Conservation (phyloP, 2,113 vertebrate species). For the Lutjanus erythropterus region DNA sequence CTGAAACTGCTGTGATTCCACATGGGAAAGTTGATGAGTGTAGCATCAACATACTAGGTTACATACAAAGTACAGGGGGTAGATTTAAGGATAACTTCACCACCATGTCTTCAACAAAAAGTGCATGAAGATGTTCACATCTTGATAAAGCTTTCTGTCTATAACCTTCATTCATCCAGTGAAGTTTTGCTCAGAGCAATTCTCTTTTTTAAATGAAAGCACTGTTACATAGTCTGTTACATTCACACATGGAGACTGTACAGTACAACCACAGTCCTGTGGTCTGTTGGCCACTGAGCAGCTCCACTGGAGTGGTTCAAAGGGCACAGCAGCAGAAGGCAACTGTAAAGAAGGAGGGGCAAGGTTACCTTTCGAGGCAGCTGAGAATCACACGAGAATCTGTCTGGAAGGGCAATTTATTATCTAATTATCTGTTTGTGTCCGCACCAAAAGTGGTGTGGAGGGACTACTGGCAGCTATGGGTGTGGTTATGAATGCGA, state of each 20-base stretch:
- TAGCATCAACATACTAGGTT: neutral
- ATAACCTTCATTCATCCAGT: neutral
- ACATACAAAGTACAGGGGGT: neutral
- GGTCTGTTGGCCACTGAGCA: neutral
- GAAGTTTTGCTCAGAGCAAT: neutral
- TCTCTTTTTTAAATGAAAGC: no score
- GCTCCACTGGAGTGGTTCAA: neutral
- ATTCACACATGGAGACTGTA: no score
- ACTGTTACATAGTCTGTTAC: no score
- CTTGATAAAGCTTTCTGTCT: neutral
- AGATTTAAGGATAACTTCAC: neutral
- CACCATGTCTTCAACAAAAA: neutral
- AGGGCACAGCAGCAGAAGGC: neutral
- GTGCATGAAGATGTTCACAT: no score
- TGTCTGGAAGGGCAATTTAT: no score
- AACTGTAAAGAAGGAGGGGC: neutral
- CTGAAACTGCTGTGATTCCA: conserved; percentile 27
- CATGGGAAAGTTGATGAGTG: neutral
- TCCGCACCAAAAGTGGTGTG: no score
- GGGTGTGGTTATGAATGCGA: no score
- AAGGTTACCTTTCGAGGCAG: no score
- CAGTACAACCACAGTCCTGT: neutral
- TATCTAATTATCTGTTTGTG: neutral
- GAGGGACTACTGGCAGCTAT: no score
- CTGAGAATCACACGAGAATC: no score